Base-by-base conservation (phyloP, 2,888 invertebrate species). In the Phaonia tiefii region DNA sequence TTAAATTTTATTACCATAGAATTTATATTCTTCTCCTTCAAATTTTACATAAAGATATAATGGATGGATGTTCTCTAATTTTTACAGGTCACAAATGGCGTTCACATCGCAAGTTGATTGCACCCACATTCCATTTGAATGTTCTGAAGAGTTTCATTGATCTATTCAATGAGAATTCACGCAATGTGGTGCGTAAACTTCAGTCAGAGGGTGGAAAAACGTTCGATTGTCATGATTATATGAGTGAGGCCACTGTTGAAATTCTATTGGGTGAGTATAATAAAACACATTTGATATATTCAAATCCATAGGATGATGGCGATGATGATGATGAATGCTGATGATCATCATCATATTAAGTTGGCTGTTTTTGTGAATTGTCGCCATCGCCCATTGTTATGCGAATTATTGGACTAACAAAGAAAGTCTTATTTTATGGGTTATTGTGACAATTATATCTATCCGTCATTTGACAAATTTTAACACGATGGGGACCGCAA, bases 121-220 rank as follows among this genome's bases (percentile, higher is more conserved):
- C 96, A 10, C 96, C 96, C 58, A 96, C 96, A 83, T 96, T 96
- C 94, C 96, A 96, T 88, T 92, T 96, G 90, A 96, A 96, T 90
- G 96, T 96, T 0, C 91, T 96, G 85, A 96, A 96, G 92, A 95
- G 95, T 85, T 96, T 96, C 92, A 95, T 96, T 86, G 95, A 95
- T 87, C 92, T 96, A 42, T 96, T 96, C 92, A 96, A 96, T 88
- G 95, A 94, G 82, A 96, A 96, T 91, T 96, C 96, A 54, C 92
- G 93, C 58, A 93, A 94, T 73, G 95, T 95, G 4, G 95, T 96
- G 3, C 93, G 93, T 76, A 95, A 94, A 87, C 91, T 96, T 90
- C 93, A 93, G 89, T 93, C 94, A 85, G 95, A 95, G 89, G 90
- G 92, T 70, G 92, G 91, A 72, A 94, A 94, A 84, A 93, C 92